phyloP scores from a whole-genome alignment of 2,113 vertebrate species.

The Turdus rufiventris region DNA sequence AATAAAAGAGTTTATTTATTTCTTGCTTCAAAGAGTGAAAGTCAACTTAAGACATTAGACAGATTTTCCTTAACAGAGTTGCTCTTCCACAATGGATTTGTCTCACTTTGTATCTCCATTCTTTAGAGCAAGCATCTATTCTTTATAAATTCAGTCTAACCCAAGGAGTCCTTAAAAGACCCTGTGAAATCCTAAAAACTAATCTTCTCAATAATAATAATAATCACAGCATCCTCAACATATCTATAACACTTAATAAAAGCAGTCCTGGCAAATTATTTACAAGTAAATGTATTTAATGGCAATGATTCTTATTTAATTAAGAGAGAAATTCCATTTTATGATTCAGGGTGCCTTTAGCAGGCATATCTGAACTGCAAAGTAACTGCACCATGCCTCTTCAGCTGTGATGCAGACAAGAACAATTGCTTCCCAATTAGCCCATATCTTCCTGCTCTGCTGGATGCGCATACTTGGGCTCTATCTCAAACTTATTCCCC shows the following conservation, averaged over 20 bases:
- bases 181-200: background rate
- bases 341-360: background rate
- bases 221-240: background rate
- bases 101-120: background rate
- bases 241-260: background rate
- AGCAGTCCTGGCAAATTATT: background rate
- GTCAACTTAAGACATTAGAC: background rate
- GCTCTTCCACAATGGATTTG: background rate
- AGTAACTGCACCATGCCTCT: background rate
- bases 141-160: background rate
- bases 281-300: background rate
- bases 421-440: background rate
- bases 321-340: background rate
- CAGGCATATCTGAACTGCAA: background rate
- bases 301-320: background rate
- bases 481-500: background rate
- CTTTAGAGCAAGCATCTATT: background rate
- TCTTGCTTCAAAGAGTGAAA: conserved; percentile 60
- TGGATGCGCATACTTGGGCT: background rate
- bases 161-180: background rate
- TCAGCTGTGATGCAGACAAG: background rate
- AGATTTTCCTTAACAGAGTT: background rate
- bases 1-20: conserved; percentile 65
- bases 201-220: background rate
- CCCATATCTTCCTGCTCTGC: background rate